A percentile compares a stretch with the other conserved stretches of the same genome.
Evolutionary conservation across 2,797 vertebrate species (phyloP).

Genomic region (Sebastes umbrosus): DNA sequence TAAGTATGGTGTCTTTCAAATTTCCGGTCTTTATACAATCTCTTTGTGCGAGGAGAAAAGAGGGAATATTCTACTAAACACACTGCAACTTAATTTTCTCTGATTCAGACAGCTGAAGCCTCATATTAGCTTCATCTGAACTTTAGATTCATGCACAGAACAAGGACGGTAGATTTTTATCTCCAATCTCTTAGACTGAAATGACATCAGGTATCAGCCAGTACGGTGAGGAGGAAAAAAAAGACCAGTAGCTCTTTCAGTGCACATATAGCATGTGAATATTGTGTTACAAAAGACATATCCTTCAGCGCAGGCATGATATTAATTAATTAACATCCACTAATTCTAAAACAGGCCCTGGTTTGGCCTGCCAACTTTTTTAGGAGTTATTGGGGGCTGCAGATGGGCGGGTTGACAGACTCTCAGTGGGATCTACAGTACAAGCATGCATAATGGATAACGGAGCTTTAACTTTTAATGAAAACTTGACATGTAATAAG

Average conservation of each 20-base stretch:
- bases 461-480: constrained; percentile 24
- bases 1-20: too few species aligned
- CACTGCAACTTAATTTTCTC: background rate
- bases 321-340: background rate
- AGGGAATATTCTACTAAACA: background rate
- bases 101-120: background rate
- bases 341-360: background rate
- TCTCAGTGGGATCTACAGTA: constrained; percentile 24
- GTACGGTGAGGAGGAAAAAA: background rate
- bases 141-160: background rate
- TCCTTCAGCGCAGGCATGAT: background rate
- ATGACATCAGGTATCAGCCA: background rate
- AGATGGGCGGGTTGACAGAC: constrained; percentile 8
- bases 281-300: background rate
- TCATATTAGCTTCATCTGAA: background rate
- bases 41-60: background rate
- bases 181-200: background rate
- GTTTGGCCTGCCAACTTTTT: background rate
- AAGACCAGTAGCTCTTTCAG: background rate
- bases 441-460: constrained; percentile 21
- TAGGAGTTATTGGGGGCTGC: background rate
- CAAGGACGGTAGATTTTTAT: background rate
- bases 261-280: background rate
- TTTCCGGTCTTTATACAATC: too few species aligned
- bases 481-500: constrained; percentile 44